These are phyloP conservation scores for Astreopora myriophthalma DNA, from an alignment of 64 coral and sea anemone species.

Conservation along the genomic window DNA sequence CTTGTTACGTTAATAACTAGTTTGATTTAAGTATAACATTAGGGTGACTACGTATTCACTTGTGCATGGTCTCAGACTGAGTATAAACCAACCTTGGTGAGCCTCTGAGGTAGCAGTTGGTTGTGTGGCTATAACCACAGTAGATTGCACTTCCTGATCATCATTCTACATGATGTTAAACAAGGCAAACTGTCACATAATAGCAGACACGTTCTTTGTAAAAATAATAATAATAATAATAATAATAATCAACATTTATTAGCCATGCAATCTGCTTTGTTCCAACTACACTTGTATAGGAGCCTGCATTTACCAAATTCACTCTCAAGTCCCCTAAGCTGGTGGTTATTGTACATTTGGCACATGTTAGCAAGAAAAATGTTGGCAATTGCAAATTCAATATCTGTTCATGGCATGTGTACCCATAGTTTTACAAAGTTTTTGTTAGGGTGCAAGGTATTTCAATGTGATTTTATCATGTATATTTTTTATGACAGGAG, in stretches of 20 bases:
- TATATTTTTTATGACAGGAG: not conserved
- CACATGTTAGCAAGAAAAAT: not conserved
- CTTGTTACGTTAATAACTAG: too few relatives aligned
- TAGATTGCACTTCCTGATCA: not conserved
- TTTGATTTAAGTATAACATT: not conserved
- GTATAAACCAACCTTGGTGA: not conserved
- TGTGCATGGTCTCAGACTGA: not conserved
- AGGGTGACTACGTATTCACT: not conserved
- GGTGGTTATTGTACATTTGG: not conserved
- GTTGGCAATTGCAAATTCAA: not conserved
- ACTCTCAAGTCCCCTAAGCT: not conserved
- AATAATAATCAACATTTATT: not conserved
- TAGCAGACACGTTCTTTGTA: not conserved
- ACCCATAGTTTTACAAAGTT: not conserved
- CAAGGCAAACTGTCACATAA: not conserved
- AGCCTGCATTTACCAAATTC: not conserved
- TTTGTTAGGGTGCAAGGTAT: not conserved
- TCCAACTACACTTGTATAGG: not conserved
- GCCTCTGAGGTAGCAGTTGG: not conserved
- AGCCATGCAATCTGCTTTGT: not conserved
- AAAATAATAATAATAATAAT: too few relatives aligned
- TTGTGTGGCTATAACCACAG: not conserved
- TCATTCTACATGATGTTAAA: not conserved
- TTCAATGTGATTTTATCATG: not conserved
- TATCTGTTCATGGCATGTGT: not conserved